Percentiles rank a stretch among this genome's conserved stretches.
These are phyloP conservation scores for Pristionchus arcanus DNA, from an alignment of 2,888 invertebrate species.

Conservation along the genomic window DNA sequence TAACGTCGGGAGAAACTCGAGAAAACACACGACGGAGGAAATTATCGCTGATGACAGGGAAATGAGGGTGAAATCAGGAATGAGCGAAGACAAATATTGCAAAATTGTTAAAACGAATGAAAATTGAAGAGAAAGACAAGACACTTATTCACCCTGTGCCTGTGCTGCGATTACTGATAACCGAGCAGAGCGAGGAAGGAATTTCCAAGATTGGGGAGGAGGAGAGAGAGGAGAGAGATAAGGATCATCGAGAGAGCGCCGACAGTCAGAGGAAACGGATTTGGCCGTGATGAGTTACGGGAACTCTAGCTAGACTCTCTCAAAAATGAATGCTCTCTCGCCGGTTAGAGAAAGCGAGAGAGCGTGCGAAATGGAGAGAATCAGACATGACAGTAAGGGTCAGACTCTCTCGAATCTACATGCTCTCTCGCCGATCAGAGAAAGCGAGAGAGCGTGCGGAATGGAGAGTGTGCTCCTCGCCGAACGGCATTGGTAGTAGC, in stretches of 20 bases:
- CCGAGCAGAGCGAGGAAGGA: neutral
- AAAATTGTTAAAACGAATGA: neutral
- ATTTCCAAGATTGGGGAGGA: neutral
- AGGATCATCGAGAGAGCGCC: neutral
- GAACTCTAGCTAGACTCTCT: neutral
- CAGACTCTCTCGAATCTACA: neutral
- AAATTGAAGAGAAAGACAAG: neutral
- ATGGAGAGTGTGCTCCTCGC: neutral
- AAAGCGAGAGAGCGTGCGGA: neutral
- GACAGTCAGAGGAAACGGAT: neutral
- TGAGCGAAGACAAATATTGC: too few relatives aligned
- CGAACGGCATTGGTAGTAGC: neutral
- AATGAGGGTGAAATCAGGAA: neutral
- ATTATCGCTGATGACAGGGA: neutral
- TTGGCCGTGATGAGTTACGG: neutral
- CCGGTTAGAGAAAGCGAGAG: too few relatives aligned
- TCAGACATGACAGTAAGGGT: neutral
- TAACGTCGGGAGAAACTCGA: too few relatives aligned
- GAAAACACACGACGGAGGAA: neutral
- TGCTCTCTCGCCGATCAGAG: neutral
- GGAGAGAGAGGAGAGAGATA: neutral
- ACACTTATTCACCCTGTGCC: neutral
- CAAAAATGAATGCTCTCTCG: neutral
- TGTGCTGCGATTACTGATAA: neutral
- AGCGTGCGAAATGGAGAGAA: neutral